Evolutionary conservation across 2,888 invertebrate species (phyloP), one percentile per base, ranked within the genome.

Genomic region (Cyclophora albipunctata): DNA sequence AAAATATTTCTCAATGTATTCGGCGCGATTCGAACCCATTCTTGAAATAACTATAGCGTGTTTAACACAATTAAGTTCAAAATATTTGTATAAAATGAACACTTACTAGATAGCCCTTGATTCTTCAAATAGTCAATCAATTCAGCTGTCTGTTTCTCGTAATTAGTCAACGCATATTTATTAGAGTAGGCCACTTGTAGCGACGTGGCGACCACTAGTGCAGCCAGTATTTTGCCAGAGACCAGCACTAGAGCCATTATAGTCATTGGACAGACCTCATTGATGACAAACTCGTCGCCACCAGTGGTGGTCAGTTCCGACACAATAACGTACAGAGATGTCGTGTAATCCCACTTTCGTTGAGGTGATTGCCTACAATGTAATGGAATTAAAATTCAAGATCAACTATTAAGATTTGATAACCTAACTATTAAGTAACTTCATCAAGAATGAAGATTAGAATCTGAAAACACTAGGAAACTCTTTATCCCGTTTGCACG

Each of bases 81-180:
- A 20, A 20, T 20, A 20, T 20, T 20, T 20, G 20, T 20, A 20
- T 20, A 20, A 20, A 20, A 20, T 20, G 20, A 20, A 20, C 2
- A 69, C 72, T 71, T 57, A 87, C 87, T 65, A 7, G 87, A 88
- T 20, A 88, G 55, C 34, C 87, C 87, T 51, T 88, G 87, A 59
- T 84, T 88, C 58, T 75, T 84, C 50, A 87, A 53, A 58, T 82
- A 73, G 61, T 83, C 81, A 51, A 85, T 79, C 0, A 88, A 72
- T 50, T 84, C 78, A 6, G 55, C 63, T 0, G 80, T 81, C 35
- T 64, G 67, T 46, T 63, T 76, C 55, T 87, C 86, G 42, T 87
- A 88, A 0, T 63, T 67, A 3, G 78, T 82, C 33, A 87, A 56
- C 0, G 84, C 81, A 44, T 81, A 79, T 58, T 84, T 83, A 2